Percentiles rank a stretch among this genome's conserved stretches.
Conservation (phyloP, 2,888 invertebrate genomes). For the Caenorhabditis wallacei region DNA sequence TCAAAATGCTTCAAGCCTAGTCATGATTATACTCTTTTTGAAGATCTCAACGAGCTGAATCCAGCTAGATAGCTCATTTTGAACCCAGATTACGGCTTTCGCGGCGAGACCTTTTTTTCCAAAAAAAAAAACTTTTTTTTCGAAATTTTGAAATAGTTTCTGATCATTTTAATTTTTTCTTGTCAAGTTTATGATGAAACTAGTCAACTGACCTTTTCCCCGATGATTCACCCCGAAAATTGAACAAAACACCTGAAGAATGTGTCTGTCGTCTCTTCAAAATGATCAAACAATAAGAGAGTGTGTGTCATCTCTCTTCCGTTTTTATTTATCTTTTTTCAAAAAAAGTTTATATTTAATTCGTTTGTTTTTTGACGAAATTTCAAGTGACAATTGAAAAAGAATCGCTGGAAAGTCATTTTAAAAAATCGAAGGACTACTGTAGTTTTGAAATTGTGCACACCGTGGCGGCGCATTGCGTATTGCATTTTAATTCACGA, state of each 20-base stretch:
- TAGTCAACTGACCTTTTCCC: slow-evolving; percentile 16
- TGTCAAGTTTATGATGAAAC: slow-evolving; percentile 7
- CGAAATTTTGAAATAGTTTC: not conserved
- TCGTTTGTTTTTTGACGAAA: too few species aligned
- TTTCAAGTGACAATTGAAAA: not conserved
- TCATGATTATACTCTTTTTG: not conserved
- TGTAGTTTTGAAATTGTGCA: not conserved
- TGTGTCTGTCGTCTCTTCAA: not conserved
- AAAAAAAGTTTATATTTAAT: not conserved
- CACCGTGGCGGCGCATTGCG: not conserved
- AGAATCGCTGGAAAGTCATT: not conserved
- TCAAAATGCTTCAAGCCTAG: too few species aligned
- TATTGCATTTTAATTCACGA: slow-evolving; percentile 3
- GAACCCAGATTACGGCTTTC: not conserved
- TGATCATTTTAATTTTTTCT: too few species aligned
- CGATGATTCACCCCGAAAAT: slow-evolving; percentile 12
- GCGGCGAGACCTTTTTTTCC: not conserved
- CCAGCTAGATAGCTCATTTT: not conserved
- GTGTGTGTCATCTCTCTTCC: slow-evolving; percentile 26
- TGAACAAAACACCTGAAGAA: slow-evolving; percentile 11
- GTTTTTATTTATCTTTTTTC: slow-evolving; percentile 6
- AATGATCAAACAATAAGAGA: slow-evolving; percentile 4
- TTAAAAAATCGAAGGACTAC: not conserved
- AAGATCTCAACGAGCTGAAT: not conserved
- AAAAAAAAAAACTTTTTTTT: not conserved